Evolutionary conservation across 2,888 invertebrate genomes (phyloP).

Genomic region (Nomada lathburiana): DNA sequence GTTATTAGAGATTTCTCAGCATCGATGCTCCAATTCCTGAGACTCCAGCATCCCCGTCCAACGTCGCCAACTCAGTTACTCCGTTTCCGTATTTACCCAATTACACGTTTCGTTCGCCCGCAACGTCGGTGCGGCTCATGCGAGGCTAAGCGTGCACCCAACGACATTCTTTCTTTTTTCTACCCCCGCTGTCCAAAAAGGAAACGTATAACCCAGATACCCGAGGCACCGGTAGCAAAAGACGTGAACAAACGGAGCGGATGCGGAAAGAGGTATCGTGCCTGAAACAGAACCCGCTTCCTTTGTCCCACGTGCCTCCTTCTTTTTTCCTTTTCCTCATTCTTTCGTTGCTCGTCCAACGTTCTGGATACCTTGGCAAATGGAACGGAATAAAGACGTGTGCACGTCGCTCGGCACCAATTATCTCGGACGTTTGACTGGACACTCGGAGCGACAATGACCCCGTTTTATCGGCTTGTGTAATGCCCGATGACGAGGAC

Average conservation of each 20-base stretch:
- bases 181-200: slow-evolving; percentile 16
- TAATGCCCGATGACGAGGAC: slow-evolving; percentile 23
- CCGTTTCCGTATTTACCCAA: slow-evolving; percentile 25
- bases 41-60: not conserved
- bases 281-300: slow-evolving; percentile 13
- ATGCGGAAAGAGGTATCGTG: slow-evolving; percentile 22
- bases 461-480: slow-evolving; percentile 19
- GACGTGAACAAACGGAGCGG: slow-evolving; percentile 2
- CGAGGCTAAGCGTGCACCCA: slow-evolving; percentile 32
- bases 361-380: not conserved
- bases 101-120: slow-evolving; percentile 17
- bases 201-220: slow-evolving; percentile 50
- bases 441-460: slow-evolving; percentile 22
- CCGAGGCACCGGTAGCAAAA: slow-evolving; percentile 16
- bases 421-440: slow-evolving; percentile 15
- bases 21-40: not conserved
- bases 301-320: not conserved
- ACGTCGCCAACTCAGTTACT: not conserved
- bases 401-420: not conserved
- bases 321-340: not conserved
- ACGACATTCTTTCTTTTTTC: slow-evolving; percentile 19
- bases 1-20: not conserved
- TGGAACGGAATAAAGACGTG: not conserved
- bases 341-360: not conserved
- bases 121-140: not conserved